Evolutionary conservation across 2,113 vertebrate genomes (phyloP).

Genomic region (Grallaria varia): DNA sequence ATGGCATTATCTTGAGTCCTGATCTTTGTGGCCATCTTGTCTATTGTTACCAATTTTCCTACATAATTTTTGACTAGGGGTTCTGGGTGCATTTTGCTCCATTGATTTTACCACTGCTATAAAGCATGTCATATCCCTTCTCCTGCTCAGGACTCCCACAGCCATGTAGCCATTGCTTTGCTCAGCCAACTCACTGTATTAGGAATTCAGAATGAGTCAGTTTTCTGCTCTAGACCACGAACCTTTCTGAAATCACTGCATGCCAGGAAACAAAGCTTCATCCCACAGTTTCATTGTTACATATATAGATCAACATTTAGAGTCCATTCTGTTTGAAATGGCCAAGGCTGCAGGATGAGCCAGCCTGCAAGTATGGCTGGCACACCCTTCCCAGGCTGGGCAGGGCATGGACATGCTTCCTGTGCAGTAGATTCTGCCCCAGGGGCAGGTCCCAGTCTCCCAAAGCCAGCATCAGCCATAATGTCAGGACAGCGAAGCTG

Average conservation of each 20-base stretch:
- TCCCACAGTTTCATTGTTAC: not conserved
- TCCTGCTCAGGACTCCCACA: not conserved
- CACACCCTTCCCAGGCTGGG: not conserved
- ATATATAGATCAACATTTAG: not conserved
- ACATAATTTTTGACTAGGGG: not conserved
- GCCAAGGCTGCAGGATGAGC: not conserved
- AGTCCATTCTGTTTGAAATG: not conserved
- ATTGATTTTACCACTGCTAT: not conserved
- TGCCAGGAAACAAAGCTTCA: not conserved
- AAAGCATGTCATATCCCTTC: not conserved
- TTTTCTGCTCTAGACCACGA: not conserved
- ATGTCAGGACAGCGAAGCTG: not conserved
- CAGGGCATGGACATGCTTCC: not conserved
- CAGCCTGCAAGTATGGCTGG: accelerated
- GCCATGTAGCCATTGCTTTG: not conserved
- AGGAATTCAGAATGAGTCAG: not conserved
- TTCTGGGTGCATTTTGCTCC: not conserved
- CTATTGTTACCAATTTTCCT: not conserved
- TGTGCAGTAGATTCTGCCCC: not conserved
- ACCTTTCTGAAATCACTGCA: not conserved
- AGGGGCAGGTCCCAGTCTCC: not conserved
- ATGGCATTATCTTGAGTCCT: not conserved
- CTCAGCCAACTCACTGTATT: not conserved
- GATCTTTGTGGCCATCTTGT: not conserved
- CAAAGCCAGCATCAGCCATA: not conserved